Evolutionary conservation across 2,797 vertebrate species (phyloP).

Genomic region (Taenioides sp.): DNA sequence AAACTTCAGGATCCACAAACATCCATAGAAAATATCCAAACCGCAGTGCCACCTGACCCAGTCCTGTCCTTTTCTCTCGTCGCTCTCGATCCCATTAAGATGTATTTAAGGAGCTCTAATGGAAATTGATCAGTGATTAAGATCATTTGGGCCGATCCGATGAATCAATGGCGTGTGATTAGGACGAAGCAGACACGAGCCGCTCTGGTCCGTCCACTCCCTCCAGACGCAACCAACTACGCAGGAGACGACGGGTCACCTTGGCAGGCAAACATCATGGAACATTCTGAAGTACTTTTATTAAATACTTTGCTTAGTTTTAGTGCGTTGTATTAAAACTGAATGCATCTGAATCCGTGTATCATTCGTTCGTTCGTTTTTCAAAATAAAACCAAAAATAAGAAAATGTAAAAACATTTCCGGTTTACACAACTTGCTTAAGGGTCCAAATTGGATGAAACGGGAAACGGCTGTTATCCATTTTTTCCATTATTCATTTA

Average conservation of each 20-base stretch:
- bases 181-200: slow-evolving; percentile 27
- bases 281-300: not conserved
- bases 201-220: slow-evolving; percentile 11
- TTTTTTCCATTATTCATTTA: too few species aligned
- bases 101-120: slow-evolving; percentile 68
- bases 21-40: not conserved
- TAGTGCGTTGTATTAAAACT: not conserved
- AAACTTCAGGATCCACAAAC: not conserved
- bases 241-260: slow-evolving; percentile 42
- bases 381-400: too few species aligned
- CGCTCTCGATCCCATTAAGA: slow-evolving; percentile 65
- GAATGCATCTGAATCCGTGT: too few species aligned
- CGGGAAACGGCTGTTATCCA: too few species aligned
- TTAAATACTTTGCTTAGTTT: not conserved
- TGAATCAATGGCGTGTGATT: slow-evolving; percentile 73
- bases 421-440: too few species aligned
- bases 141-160: slow-evolving; percentile 71
- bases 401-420: too few species aligned
- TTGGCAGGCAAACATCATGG: slow-evolving; percentile 34
- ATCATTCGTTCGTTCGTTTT: too few species aligned
- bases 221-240: slow-evolving; percentile 6
- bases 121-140: slow-evolving; percentile 78
- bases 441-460: too few species aligned
- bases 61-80: slow-evolving; percentile 7
- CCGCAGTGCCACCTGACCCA: not conserved